These are phyloP conservation scores for Hemicrepidius hirtus DNA, from an alignment of 2,888 invertebrate genomes.

Conservation along the genomic window DNA sequence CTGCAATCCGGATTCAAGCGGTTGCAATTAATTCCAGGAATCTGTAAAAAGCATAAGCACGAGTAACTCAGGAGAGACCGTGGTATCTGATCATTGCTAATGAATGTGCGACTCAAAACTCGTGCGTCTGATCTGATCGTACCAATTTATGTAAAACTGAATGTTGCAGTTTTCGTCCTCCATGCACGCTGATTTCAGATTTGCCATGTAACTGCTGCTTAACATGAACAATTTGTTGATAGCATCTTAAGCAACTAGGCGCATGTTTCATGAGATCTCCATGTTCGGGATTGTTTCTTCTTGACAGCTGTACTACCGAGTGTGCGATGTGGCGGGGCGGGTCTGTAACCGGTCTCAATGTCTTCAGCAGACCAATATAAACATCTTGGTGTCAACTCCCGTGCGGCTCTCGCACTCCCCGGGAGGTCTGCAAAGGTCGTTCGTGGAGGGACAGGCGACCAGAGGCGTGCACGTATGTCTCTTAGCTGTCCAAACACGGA, in stretches of 20 bases:
- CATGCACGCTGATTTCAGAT: constrained; percentile 48
- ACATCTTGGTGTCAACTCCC: constrained; percentile 59
- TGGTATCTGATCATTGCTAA: constrained; percentile 68
- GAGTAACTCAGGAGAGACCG: constrained; percentile 46
- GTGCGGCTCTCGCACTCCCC: constrained; percentile 58
- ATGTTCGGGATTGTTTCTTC: constrained; percentile 48
- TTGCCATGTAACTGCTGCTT: constrained; percentile 59
- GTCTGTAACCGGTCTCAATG: constrained; percentile 52
- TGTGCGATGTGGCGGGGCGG: constrained; percentile 49
- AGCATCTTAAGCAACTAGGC: constrained; percentile 58
- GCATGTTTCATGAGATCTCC: constrained; percentile 51
- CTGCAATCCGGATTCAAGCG: constrained; percentile 48
- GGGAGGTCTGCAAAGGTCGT: constrained; percentile 58
- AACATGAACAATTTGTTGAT: constrained; percentile 68
- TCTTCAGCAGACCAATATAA: constrained; percentile 57
- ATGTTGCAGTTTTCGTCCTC: constrained; percentile 45
- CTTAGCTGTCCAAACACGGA: constrained; percentile 74
- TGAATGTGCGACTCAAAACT: constrained; percentile 66
- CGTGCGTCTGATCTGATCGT: constrained; percentile 56
- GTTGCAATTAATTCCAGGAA: constrained; percentile 59
- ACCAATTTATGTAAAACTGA: constrained; percentile 54
- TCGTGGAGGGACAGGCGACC: constrained; percentile 56
- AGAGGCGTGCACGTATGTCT: constrained; percentile 71
- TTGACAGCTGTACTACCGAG: constrained; percentile 42
- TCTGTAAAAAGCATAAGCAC: constrained; percentile 55